Conservation (phyloP, 2,113 vertebrate species). For the Tachycineta bicolor region DNA sequence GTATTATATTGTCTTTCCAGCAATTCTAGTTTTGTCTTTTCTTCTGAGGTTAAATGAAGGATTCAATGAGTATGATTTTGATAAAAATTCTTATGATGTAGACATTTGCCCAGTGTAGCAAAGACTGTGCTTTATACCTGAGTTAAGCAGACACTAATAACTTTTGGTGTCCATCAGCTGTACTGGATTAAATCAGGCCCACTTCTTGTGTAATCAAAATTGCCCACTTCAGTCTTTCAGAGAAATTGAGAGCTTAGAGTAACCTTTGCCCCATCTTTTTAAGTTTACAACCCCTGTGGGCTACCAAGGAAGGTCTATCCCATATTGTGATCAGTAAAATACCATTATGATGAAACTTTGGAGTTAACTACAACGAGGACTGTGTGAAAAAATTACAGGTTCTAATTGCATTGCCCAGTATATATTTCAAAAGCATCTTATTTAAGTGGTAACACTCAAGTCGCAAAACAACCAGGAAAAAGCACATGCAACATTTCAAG, state of each 20-base stretch:
- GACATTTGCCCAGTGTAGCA: neutral
- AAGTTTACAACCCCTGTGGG: neutral
- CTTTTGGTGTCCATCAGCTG: neutral
- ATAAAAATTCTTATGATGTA: neutral
- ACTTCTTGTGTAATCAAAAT: neutral
- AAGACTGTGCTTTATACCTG: neutral
- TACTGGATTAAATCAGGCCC: neutral
- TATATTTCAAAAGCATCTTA: neutral
- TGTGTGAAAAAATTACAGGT: neutral
- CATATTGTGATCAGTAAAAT: neutral
- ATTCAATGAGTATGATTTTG: neutral
- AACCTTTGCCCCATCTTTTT: neutral
- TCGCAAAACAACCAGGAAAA: neutral
- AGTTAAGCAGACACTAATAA: neutral
- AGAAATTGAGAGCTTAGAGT: neutral
- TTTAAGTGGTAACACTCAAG: neutral
- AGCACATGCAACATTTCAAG: neutral
- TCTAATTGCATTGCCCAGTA: neutral
- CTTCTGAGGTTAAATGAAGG: neutral
- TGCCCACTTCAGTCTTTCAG: neutral
- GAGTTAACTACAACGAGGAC: neutral
- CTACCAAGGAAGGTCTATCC: neutral
- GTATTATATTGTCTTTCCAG: neutral
- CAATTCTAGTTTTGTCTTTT: neutral
- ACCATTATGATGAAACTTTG: neutral